Evolutionary conservation across 2,113 vertebrate genomes (phyloP), one percentile per base, ranked within the genome.

Genomic region (Protomyctophum bolini): DNA sequence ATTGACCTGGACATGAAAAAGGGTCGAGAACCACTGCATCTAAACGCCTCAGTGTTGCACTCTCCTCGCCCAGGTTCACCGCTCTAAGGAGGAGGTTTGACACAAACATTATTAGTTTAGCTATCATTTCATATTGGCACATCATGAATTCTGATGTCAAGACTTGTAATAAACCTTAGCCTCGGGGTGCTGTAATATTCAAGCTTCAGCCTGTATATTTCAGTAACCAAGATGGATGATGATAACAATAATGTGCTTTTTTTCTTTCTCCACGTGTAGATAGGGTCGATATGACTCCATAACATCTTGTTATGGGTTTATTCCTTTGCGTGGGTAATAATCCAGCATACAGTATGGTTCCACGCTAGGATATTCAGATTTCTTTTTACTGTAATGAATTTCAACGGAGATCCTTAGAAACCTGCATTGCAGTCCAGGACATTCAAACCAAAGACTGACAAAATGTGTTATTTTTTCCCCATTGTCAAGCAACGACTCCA

Each of bases 11-110:
- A 21, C 21, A 21, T 21, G 21, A 21, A 21, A 21, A 21, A 21
- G 21, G 21, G 21, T 21, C 2, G 21, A 21, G 21, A 21, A 21
- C 21, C 21, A 21, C 21, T 21, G 21, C 21, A 2, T 21, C 21
- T 21, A 21, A 21, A 21, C 21, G 21, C 21, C 21, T 21, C 21
- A 21, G 72, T 6, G 6, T 77, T 21, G 21, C 21, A 21, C 21
- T 21, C 21, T 21, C 21, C 21, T 21, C 21, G 21, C 21, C 21
- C 21, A 2, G 68, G 81, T 68, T 63, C 57, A 49, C 5, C 0
- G 64, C 81, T 74, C 68, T 5, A 5, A 82, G 73, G 76, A 83
- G 15, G 9, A 41, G 14, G 64, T 76, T 77, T 69, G 66, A 70
- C 66, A 72, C 72, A 58, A 52, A 68, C 29, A 57, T 73, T 63